phyloP scores from a whole-genome alignment of 2,797 vertebrate species.

The Leptodactylus fallax region DNA sequence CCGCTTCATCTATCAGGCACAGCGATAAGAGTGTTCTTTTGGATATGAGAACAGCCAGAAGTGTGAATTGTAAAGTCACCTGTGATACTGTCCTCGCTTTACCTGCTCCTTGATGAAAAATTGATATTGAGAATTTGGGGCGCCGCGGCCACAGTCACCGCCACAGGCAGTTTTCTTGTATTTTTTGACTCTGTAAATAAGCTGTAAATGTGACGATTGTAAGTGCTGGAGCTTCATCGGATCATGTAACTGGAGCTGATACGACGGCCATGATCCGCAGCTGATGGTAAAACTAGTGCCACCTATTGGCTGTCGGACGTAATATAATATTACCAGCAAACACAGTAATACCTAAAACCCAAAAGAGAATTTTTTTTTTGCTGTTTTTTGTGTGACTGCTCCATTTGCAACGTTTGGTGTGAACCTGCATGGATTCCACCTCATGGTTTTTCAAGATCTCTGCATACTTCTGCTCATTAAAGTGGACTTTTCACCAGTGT shows the following conservation, averaged over 20 bases:
- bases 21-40: slow-evolving; percentile 5
- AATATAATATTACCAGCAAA: not conserved
- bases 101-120: not conserved
- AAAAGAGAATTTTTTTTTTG: no score
- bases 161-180: not conserved
- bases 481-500: no score
- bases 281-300: not conserved
- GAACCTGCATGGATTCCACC: no score
- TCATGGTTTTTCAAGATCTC: no score
- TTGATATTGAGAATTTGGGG: not conserved
- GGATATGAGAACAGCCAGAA: not conserved
- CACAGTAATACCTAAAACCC: no score
- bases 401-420: no score
- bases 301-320: not conserved
- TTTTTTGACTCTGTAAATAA: slow-evolving; percentile 7
- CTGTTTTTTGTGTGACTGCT: no score
- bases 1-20: slow-evolving; percentile 4
- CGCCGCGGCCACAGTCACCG: not conserved
- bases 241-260: not conserved
- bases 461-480: no score
- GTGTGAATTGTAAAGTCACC: not conserved
- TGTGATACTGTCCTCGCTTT: not conserved
- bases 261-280: not conserved
- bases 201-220: not conserved
- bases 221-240: not conserved